Percentiles rank a stretch among this genome's conserved stretches.
These are phyloP conservation scores for Agrochola macilenta DNA, from an alignment of 2,888 invertebrate genomes.

Conservation along the genomic window DNA sequence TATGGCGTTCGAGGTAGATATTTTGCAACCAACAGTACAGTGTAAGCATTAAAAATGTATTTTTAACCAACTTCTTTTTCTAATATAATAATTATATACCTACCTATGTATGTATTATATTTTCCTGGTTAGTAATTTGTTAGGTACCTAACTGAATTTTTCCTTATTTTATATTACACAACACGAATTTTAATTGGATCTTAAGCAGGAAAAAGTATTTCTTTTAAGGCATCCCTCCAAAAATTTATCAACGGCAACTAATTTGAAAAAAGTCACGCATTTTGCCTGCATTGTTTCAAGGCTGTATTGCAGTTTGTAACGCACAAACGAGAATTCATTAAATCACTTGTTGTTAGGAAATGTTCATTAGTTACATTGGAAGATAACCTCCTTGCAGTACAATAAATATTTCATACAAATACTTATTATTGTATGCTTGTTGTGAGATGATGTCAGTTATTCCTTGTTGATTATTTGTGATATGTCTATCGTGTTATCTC, in stretches of 20 bases:
- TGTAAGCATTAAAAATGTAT: not conserved
- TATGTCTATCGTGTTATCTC: conserved; percentile 35
- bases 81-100: not conserved
- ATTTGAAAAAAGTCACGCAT: conserved; percentile 3
- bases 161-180: not conserved
- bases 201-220: not conserved
- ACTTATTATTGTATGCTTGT: conserved; percentile 52
- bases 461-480: conserved; percentile 40
- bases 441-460: conserved; percentile 58
- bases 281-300: conserved; percentile 10
- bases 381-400: conserved; percentile 56
- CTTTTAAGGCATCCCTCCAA: not conserved
- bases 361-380: conserved; percentile 50
- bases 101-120: not conserved
- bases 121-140: conserved; percentile 10
- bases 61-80: not conserved
- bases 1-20: not conserved
- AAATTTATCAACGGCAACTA: not conserved
- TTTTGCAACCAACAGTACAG: conserved; percentile 22
- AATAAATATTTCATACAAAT: conserved; percentile 40
- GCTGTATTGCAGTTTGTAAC: conserved; percentile 1
- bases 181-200: not conserved
- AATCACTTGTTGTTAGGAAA: conserved; percentile 36
- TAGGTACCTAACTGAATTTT: not conserved
- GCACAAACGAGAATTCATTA: conserved; percentile 14